phyloP scores from a whole-genome alignment of 2,113 vertebrate species.

The Thryonomys swinderianus region DNA sequence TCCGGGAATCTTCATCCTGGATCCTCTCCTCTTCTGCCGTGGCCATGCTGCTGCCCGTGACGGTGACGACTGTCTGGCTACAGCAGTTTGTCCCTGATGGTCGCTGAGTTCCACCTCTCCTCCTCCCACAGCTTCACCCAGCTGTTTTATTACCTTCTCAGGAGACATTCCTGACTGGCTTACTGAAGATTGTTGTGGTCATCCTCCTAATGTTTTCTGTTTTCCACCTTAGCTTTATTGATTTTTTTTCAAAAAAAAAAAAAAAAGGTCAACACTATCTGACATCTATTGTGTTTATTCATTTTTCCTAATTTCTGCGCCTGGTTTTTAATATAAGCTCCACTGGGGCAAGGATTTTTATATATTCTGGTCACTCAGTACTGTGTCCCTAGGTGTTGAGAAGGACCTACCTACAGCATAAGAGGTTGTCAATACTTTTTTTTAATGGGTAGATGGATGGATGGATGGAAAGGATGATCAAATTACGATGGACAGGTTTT shows the following conservation, averaged over 20 bases:
- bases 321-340: fast-evolving
- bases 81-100: background rate
- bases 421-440: background rate
- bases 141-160: too few species aligned
- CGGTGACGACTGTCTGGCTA: background rate
- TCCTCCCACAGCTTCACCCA: background rate
- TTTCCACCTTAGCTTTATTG: background rate
- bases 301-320: background rate
- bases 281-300: background rate
- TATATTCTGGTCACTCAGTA: background rate
- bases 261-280: background rate
- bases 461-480: background rate
- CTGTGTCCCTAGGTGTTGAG: background rate
- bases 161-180: background rate
- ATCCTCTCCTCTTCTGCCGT: background rate
- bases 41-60: background rate
- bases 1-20: background rate
- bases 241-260: background rate
- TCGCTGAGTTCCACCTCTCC: background rate
- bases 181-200: background rate
- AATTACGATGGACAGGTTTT: background rate
- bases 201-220: background rate
- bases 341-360: background rate
- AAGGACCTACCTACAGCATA: background rate
- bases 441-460: background rate